Conservation (phyloP, 2,797 vertebrate species). For the Sphenopsis melanotis region DNA sequence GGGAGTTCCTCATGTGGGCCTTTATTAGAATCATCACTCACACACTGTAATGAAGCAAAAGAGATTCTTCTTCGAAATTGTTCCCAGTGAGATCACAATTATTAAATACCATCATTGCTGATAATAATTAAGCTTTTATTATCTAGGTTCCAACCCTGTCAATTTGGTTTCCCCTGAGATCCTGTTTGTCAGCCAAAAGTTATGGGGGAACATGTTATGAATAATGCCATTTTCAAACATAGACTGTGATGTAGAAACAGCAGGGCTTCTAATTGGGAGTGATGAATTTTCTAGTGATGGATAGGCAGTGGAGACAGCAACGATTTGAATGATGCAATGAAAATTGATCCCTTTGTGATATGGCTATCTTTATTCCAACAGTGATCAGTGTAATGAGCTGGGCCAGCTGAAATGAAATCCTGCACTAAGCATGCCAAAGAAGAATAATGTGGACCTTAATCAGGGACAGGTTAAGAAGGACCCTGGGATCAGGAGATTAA, state of each 20-base stretch:
- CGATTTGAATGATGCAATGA: not conserved
- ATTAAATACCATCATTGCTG: constrained; percentile 67
- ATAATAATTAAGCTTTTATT: constrained; percentile 74
- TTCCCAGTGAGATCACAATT: constrained; percentile 66
- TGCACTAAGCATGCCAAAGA: not conserved
- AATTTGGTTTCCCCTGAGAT: constrained; percentile 28
- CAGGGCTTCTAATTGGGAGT: not conserved
- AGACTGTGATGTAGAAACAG: not conserved
- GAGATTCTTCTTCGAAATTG: constrained; percentile 55
- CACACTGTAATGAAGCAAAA: constrained; percentile 58
- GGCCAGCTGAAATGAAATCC: not conserved
- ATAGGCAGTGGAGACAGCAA: not conserved
- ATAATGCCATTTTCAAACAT: not conserved
- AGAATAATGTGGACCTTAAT: not conserved
- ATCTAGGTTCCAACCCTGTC: constrained; percentile 48
- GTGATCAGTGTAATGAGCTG: not conserved
- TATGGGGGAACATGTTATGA: not conserved
- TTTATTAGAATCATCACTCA: constrained; percentile 71
- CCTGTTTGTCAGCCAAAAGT: constrained; percentile 34
- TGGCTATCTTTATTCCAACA: not conserved
- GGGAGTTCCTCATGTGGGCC: constrained; percentile 27
- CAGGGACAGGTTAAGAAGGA: not conserved
- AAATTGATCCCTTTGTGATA: not conserved
- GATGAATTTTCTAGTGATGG: constrained; percentile 33
- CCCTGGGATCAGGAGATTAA: not conserved